Evolutionary conservation across 2,113 vertebrate species (phyloP), one percentile per base, ranked within the genome.

Genomic region (Todiramphus chloris): DNA sequence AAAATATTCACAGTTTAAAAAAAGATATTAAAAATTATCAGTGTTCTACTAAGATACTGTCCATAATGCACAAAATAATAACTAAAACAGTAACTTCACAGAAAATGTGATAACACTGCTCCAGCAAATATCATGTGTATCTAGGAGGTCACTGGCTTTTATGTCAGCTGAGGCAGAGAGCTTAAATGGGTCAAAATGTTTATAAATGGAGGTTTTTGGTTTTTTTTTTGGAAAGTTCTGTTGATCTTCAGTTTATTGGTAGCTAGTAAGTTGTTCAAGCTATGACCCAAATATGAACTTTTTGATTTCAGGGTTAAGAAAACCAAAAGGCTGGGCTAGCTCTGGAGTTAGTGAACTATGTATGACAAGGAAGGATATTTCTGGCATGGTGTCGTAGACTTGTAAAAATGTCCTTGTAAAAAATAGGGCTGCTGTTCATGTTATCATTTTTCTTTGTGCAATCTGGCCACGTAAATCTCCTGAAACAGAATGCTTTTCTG

Each of bases 391-490:
- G 27, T 68, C 72, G 78, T 72, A 53, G 73, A 62, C 73, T 93
- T 94, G 89, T 87, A 81, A 92, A 94, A 94, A 83, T 20, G 85
- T 83, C 92, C 81, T 89, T 89, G 86, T 83, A 24, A 93, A 90
- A 96, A 77, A 88, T 48, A 88, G 33, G 58, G 69, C 81, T 91
- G 69, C 63, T 87, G 64, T 79, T 91, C 75, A 31, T 3, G 58
- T 73, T 86, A 76, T 37, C 83, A 86, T 92, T 85, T 93, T 62
- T 86, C 94, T 95, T 95, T 94, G 90, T 93, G 81, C 88, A 92
- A 27, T 88, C 95, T 89, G 94, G 88, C 78, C 95, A 93, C 66
- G 37, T 93, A 96, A 94, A 97, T 95, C 94, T 96, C 83, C 83
- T 84, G 48, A 63, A 96, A 84, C 35, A 95, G 73, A 95, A 94